These are phyloP conservation scores for Toxotes chatareus DNA, from an alignment of 2,113 vertebrate genomes.

Conservation along the genomic window DNA sequence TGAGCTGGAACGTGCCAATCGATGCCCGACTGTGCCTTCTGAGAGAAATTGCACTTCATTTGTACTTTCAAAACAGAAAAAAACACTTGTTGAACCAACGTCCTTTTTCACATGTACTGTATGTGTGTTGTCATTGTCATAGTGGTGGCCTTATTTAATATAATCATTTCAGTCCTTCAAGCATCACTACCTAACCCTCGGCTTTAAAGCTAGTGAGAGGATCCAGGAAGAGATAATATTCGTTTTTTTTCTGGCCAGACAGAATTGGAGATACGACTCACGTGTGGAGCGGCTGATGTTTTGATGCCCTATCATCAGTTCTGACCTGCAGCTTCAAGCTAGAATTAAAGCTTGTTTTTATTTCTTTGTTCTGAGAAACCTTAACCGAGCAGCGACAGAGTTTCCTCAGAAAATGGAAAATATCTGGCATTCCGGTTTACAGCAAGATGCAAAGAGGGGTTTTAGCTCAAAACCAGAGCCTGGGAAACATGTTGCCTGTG, in stretches of 20 bases:
- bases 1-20: slow-evolving; percentile 58
- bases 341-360: background rate
- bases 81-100: slow-evolving; percentile 50
- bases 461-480: background rate
- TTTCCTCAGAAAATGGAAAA: background rate
- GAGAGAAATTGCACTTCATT: slow-evolving; percentile 77
- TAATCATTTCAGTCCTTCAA: slow-evolving; percentile 57
- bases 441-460: background rate
- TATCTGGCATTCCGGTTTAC: background rate
- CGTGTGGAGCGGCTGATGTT: background rate
- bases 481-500: background rate
- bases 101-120: slow-evolving; percentile 66
- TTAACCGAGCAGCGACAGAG: background rate
- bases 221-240: background rate
- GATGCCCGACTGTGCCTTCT: slow-evolving; percentile 73
- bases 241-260: background rate
- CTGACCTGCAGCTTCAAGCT: slow-evolving; percentile 18
- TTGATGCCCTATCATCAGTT: slow-evolving; percentile 3
- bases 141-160: slow-evolving; percentile 76
- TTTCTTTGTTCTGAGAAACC: slow-evolving; percentile 3
- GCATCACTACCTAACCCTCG: slow-evolving; percentile 63
- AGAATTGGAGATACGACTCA: background rate
- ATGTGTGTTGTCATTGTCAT: slow-evolving; percentile 45
- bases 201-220: slow-evolving; percentile 24
- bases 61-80: slow-evolving; percentile 35